phyloP scores from a whole-genome alignment of 2,888 invertebrate genomes.

The Athalia rosae region DNA sequence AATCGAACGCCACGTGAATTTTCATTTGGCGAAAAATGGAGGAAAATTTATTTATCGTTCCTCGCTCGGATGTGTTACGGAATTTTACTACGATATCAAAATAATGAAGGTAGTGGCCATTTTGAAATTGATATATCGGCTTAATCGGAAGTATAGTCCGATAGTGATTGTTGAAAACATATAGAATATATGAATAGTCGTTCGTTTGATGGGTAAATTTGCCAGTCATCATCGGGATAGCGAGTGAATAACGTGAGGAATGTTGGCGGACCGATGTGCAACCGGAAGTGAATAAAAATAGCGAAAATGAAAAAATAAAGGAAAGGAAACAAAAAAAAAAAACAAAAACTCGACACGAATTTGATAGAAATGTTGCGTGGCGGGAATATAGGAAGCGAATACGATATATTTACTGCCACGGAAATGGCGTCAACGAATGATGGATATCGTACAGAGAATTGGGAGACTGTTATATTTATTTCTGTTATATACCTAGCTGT shows the following conservation, averaged over 20 bases:
- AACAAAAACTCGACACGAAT: not conserved
- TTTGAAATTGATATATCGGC: no score
- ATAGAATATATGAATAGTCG: no score
- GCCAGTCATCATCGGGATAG: not conserved
- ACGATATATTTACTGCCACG: conserved; percentile 31
- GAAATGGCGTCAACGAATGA: conserved; percentile 40
- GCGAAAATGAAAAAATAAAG: no score
- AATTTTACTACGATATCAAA: no score
- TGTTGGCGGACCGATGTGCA: not conserved
- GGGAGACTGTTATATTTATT: conserved; percentile 9
- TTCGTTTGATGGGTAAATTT: not conserved
- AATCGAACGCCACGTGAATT: no score
- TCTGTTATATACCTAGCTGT: conserved; percentile 12
- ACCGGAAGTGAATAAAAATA: conserved; percentile 35
- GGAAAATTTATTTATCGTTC: no score
- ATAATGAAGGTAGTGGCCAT: no score
- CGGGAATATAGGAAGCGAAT: not conserved
- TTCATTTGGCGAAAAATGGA: no score
- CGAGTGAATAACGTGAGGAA: not conserved
- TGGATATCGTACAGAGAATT: conserved; percentile 39
- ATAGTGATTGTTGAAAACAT: no score
- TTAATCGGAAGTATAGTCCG: no score
- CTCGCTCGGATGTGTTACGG: no score
- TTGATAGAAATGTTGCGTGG: conserved; percentile 4
- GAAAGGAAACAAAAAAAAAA: no score